Evolutionary conservation across 2,113 vertebrate genomes (phyloP), one percentile per base, ranked within the genome.

Genomic region (Paramormyrops kingsleyae): DNA sequence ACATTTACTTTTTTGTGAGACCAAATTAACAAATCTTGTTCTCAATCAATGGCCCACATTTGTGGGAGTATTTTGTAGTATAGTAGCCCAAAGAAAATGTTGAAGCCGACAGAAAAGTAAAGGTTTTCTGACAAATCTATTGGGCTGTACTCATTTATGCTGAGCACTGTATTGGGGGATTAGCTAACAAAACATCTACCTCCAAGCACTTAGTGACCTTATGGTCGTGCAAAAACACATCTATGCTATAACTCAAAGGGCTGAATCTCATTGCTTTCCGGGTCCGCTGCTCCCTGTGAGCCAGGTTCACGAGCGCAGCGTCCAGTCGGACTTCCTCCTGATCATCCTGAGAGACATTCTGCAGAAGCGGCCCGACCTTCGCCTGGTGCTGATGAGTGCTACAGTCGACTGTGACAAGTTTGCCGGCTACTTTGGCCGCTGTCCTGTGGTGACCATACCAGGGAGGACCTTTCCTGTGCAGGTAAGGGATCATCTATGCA

Each of bases 221-320:
- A 19, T 77, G 27, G 31, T 39, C 4, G 27, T 77, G 70, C 15
- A 15, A 39, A 66, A 66, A 13, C n/a, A 27, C n/a, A 66, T 31
- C n/a, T 31, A 1, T 31, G 3, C 56, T 39, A 17, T 77, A 15
- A 77, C 31, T 77, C 4, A 39, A 59, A 59, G 56, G 56, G n/a
- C 27, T 19, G 31, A 13, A 66, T 66, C 62, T 56, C 4, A 0
- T 9, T 39, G 17, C 15, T 88, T 2, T 15, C 35, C 0, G 19
- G 17, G 12, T 19, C 19, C 13, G 10, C 52, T 17, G 77, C 24
- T 52, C 4, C 15, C 49, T 90, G 21, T 52, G n/a, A 46, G 84
- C 49, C 91, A 99, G 99, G 99, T 99, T 88, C 99, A 99, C 21
- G 99, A 99, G 94, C 98, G 99, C 93, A 99, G 97, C 6, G 98